phyloP scores from a whole-genome alignment of 2,113 vertebrate genomes.

The Haliaeetus leucogaster region DNA sequence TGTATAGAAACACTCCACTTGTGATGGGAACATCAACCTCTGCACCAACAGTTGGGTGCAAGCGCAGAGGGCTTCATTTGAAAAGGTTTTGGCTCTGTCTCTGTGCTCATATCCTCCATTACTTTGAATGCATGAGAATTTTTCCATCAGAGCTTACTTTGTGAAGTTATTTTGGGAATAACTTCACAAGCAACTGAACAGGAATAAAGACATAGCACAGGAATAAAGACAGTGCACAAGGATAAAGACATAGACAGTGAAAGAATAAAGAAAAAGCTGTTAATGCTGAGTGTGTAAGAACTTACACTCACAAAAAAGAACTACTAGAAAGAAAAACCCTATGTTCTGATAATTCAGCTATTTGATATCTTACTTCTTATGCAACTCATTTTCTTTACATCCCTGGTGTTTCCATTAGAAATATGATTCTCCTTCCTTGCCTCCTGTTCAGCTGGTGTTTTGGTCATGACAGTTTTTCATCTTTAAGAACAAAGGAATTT shows the following conservation, averaged over 20 bases:
- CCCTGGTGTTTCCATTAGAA: constrained; percentile 32
- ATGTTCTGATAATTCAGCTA: background rate
- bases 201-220: background rate
- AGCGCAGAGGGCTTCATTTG: background rate
- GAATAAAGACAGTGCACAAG: background rate
- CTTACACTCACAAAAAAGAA: background rate
- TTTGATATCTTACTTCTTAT: background rate
- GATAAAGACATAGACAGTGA: background rate
- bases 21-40: background rate
- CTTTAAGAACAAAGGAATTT: constrained; percentile 20
- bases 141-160: background rate
- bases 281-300: background rate
- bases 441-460: constrained; percentile 26
- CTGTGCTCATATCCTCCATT: background rate
- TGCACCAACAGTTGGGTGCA: background rate
- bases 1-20: background rate
- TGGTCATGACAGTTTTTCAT: background rate
- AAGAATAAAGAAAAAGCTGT: background rate
- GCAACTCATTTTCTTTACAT: background rate
- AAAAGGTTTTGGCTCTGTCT: background rate
- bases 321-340: background rate
- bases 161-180: background rate
- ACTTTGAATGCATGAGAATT: background rate
- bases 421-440: background rate
- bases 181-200: background rate